A percentile compares a stretch with the other conserved stretches of the same genome.
Conservation (phyloP, 53 echinoderm and acorn worm species). For the Antedon mediterranea region DNA sequence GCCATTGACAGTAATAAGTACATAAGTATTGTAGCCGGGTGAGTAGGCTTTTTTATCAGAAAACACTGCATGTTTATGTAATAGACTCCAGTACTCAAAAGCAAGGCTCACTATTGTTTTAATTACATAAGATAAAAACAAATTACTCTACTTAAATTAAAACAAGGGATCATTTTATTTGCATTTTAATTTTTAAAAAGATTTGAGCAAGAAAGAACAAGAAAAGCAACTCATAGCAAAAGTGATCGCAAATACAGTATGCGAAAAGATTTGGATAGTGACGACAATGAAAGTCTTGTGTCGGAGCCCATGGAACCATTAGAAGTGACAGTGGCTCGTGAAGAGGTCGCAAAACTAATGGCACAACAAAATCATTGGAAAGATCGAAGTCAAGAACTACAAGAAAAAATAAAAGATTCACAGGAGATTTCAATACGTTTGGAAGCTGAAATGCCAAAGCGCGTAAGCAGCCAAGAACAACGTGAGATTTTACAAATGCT, state of each 20-base stretch:
- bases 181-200: constrained; percentile 18
- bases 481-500: constrained; percentile 87
- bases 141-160: too few relatives aligned
- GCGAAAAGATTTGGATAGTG: constrained; percentile 50
- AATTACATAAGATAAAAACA: too few relatives aligned
- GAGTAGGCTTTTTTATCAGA: constrained; percentile 3
- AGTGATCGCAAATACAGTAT: constrained; percentile 18
- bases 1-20: constrained; percentile 64
- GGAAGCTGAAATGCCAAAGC: constrained; percentile 41
- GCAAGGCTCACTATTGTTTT: too few relatives aligned
- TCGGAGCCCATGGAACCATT: constrained; percentile 80
- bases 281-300: constrained; percentile 36
- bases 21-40: constrained; percentile 65
- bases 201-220: constrained; percentile 73
- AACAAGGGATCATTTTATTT: too few relatives aligned
- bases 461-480: constrained; percentile 92
- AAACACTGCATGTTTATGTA: neutral
- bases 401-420: neutral
- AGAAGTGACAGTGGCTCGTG: constrained; percentile 51
- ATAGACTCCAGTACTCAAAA: too few relatives aligned
- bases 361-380: constrained; percentile 15
- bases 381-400: neutral
- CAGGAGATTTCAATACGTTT: neutral
- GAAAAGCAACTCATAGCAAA: constrained; percentile 30
- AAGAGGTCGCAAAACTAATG: constrained; percentile 28